Conservation (phyloP, 2,113 vertebrate genomes). For the Laticauda colubrina region DNA sequence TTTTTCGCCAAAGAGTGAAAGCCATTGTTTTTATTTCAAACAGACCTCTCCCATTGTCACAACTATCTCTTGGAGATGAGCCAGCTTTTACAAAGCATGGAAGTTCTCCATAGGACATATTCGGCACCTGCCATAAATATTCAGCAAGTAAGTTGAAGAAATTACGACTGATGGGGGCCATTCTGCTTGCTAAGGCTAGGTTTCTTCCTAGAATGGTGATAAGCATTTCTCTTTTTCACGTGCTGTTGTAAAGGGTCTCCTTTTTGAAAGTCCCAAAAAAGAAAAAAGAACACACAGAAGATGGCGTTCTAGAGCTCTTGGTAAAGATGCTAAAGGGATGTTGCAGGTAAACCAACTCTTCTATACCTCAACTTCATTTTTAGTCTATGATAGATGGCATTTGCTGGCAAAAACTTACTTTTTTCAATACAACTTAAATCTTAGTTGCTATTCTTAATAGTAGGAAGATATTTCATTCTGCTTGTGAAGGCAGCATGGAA, state of each 20-base stretch:
- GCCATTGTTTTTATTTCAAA: slow-evolving; percentile 36
- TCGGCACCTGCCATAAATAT: slow-evolving; percentile 94
- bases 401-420: not conserved
- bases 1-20: slow-evolving; percentile 32
- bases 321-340: slow-evolving; percentile 90
- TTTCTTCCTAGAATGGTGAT: slow-evolving; percentile 22
- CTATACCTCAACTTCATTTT: not conserved
- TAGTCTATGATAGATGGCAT: not conserved
- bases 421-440: not conserved
- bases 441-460: not conserved
- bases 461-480: slow-evolving; percentile 12
- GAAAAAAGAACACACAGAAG: slow-evolving; percentile 88
- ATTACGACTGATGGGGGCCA: not conserved
- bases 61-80: slow-evolving; percentile 87
- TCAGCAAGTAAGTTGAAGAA: slow-evolving; percentile 81
- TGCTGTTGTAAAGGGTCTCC: slow-evolving; percentile 76
- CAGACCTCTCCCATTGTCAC: slow-evolving; percentile 90
- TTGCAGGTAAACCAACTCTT: slow-evolving; percentile 82
- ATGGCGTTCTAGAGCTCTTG: slow-evolving; percentile 87
- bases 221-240: slow-evolving; percentile 46
- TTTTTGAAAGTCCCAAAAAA: slow-evolving; percentile 95
- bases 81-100: slow-evolving; percentile 94
- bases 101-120: slow-evolving; percentile 92
- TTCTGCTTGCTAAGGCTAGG: not conserved
- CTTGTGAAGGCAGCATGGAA: not conserved